A percentile compares a stretch with the other conserved stretches of the same genome.
Evolutionary conservation across 2,888 invertebrate species (phyloP).

Genomic region (Prenolepis imparis): DNA sequence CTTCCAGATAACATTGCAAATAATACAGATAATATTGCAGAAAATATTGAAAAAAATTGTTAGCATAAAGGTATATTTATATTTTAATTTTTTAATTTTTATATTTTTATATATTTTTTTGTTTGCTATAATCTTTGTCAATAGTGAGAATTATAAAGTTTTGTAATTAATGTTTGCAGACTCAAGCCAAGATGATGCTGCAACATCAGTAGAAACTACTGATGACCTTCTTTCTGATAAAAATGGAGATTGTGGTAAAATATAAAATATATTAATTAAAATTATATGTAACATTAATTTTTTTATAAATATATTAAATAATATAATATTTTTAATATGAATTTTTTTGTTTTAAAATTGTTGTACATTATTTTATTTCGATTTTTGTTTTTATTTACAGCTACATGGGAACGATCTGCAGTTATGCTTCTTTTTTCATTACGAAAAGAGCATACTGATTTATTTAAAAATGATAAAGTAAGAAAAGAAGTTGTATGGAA

Average conservation of each 20-base stretch:
- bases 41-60: too few relatives aligned
- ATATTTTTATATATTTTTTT: not conserved
- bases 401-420: constrained; percentile 21
- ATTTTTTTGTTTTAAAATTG: too few relatives aligned
- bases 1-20: too few relatives aligned
- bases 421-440: too few relatives aligned
- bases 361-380: not conserved
- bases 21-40: too few relatives aligned
- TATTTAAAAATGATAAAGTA: too few relatives aligned
- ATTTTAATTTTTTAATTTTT: not conserved
- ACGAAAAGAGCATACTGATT: too few relatives aligned
- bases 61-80: not conserved
- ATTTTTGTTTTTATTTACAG: not conserved
- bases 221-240: not conserved
- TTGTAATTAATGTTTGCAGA: too few relatives aligned
- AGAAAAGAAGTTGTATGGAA: constrained; percentile 1
- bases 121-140: not conserved
- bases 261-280: not conserved
- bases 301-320: not conserved
- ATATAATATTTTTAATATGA: not conserved
- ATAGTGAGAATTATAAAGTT: not conserved
- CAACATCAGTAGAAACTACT: not conserved
- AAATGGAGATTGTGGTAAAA: not conserved
- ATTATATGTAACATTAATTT: not conserved
- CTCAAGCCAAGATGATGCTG: not conserved